Conservation (phyloP, 2,113 vertebrate genomes). For the Strix aluco region DNA sequence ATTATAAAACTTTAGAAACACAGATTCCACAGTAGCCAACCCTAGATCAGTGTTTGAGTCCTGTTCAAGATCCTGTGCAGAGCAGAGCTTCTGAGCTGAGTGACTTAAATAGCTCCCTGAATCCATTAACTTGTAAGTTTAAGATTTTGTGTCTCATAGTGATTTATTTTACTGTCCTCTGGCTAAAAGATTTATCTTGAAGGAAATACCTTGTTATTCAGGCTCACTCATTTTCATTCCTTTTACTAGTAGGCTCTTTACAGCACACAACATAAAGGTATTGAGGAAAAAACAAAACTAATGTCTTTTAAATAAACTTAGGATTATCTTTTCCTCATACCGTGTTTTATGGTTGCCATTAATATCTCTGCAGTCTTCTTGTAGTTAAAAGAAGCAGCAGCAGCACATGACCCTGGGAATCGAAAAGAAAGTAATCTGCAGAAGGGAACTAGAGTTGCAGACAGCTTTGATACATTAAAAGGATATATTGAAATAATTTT, state of each 20-base stretch:
- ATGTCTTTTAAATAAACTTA: background rate
- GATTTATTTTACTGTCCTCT: background rate
- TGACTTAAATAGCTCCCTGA: background rate
- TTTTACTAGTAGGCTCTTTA: background rate
- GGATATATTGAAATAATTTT: background rate
- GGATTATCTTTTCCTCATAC: background rate
- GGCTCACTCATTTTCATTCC: background rate
- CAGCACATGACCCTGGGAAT: background rate
- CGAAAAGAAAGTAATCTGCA: background rate
- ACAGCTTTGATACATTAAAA: background rate
- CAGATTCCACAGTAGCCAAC: background rate
- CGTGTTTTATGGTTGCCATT: background rate
- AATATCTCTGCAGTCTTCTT: background rate
- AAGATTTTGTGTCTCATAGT: background rate
- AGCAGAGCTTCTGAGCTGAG: background rate
- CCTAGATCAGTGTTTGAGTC: background rate
- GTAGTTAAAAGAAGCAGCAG: background rate
- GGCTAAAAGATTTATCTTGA: background rate
- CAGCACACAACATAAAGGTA: background rate
- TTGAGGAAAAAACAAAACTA: background rate
- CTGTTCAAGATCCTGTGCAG: background rate
- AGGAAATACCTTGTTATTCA: background rate
- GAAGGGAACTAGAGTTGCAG: background rate
- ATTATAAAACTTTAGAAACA: background rate
- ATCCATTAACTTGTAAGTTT: background rate